These are phyloP conservation scores for Poeciliopsis gracilis DNA, from an alignment of 2,797 vertebrate genomes.

Conservation along the genomic window DNA sequence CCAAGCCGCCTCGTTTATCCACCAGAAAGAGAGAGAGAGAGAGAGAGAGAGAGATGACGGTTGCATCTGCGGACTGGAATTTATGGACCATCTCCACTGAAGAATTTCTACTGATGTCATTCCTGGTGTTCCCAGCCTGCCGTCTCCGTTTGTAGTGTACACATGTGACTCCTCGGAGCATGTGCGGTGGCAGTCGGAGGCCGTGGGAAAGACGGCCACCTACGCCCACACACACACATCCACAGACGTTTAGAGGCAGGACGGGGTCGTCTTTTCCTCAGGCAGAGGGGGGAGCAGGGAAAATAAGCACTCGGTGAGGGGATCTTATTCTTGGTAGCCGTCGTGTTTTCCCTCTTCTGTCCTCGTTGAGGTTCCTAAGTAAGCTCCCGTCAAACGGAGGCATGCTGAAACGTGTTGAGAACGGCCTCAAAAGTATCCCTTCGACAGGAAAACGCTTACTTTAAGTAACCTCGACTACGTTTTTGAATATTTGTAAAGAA, in stretches of 20 bases:
- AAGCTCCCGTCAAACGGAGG: constrained; percentile 29
- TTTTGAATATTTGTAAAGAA: background rate
- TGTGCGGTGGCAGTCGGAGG: constrained; percentile 41
- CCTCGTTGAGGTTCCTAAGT: constrained; percentile 67
- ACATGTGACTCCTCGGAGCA: constrained; percentile 27
- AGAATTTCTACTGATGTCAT: constrained; percentile 61
- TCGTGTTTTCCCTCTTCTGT: constrained; percentile 67
- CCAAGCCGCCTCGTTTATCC: background rate
- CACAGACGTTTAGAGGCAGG: constrained; percentile 13
- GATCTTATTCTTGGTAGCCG: constrained; percentile 50
- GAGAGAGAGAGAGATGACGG: background rate
- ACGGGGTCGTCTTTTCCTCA: constrained; percentile 54
- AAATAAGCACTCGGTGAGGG: constrained; percentile 68
- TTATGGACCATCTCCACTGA: constrained; percentile 14
- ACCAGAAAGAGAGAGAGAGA: background rate
- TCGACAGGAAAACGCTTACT: background rate
- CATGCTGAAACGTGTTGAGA: background rate
- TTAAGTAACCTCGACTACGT: background rate
- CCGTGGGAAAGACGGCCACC: constrained; percentile 77
- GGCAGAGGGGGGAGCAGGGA: constrained; percentile 54
- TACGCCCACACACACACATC: constrained; percentile 23
- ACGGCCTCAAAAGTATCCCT: background rate
- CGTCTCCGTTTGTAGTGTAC: constrained; percentile 24
- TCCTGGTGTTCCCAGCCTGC: constrained; percentile 46
- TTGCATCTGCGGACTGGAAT: constrained; percentile 49